Evolutionary conservation across 2,888 invertebrate species (phyloP).

Genomic region (Coelogynopora nodosa): DNA sequence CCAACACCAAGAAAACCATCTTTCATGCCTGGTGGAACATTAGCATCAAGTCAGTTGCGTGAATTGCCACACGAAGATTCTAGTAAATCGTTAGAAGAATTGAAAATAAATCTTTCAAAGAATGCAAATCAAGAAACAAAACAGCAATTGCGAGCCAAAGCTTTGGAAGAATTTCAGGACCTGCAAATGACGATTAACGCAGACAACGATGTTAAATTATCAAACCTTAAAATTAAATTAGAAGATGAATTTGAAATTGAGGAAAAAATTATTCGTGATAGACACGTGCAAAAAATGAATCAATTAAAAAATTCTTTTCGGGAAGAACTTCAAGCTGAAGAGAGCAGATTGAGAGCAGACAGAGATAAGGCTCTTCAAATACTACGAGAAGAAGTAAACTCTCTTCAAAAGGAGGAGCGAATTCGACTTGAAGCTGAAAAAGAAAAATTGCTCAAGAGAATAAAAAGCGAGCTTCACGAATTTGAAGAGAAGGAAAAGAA

Average conservation of each 20-base stretch:
- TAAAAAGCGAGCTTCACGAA: slow-evolving; percentile 1
- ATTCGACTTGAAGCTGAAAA: slow-evolving; percentile 22
- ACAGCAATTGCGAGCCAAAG: background rate
- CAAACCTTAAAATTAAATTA: slow-evolving; percentile 44
- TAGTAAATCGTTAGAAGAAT: slow-evolving; percentile 45
- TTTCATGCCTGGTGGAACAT: background rate
- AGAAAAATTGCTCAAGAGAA: slow-evolving; percentile 1
- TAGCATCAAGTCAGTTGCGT: slow-evolving; percentile 19
- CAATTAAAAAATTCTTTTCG: background rate
- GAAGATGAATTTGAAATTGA: slow-evolving; percentile 49
- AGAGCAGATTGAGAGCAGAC: slow-evolving; percentile 51
- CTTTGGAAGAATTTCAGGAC: slow-evolving; percentile 49
- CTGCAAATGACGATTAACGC: background rate
- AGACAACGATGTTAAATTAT: background rate
- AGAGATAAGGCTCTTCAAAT: slow-evolving; percentile 54
- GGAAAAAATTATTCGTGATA: slow-evolving; percentile 46
- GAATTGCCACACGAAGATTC: slow-evolving; percentile 48
- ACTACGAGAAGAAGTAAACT: slow-evolving; percentile 53
- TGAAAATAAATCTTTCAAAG: background rate
- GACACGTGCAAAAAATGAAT: background rate
- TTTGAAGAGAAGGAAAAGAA: slow-evolving; percentile 19
- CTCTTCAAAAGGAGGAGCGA: slow-evolving; percentile 51
- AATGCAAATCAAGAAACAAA: slow-evolving; percentile 39
- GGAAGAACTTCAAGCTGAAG: background rate
- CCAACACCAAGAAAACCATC: slow-evolving; percentile 24